phyloP scores from a whole-genome alignment of 2,888 invertebrate genomes.

The Thelaira solivaga region DNA sequence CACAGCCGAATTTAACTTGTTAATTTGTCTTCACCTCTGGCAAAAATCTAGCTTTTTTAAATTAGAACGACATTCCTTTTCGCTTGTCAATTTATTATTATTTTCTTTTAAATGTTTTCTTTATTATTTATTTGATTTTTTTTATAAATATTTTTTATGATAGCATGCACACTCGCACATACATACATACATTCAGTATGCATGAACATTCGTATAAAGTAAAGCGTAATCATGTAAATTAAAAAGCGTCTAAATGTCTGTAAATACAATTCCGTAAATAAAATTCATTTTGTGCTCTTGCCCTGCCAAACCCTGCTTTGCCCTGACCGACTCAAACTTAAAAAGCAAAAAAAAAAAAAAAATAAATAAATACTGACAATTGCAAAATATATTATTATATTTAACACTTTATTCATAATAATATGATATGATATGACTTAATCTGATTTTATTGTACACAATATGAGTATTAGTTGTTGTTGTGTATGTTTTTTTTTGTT shows the following conservation, averaged over 20 bases:
- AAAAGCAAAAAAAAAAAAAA: too few species aligned
- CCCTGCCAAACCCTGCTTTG: too few species aligned
- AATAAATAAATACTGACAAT: slow-evolving; percentile 8
- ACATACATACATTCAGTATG: neutral
- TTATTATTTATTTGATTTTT: slow-evolving; percentile 9
- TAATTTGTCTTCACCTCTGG: neutral
- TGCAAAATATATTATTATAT: slow-evolving; percentile 11
- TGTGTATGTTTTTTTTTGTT: neutral
- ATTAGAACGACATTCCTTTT: slow-evolving; percentile 34
- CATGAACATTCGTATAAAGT: slow-evolving; percentile 11
- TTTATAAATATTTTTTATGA: neutral
- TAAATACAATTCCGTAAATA: slow-evolving; percentile 51
- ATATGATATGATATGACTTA: slow-evolving; percentile 34
- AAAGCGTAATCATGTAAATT: slow-evolving; percentile 38
- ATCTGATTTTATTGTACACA: slow-evolving; percentile 26
- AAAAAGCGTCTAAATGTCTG: slow-evolving; percentile 60
- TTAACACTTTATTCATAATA: slow-evolving; percentile 25
- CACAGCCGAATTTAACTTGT: too few species aligned
- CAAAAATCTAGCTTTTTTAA: neutral
- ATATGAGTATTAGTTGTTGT: too few species aligned
- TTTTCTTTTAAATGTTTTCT: too few species aligned
- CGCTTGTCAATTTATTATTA: slow-evolving; percentile 29
- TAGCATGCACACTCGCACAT: neutral
- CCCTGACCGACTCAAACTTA: slow-evolving; percentile 16
- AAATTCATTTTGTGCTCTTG: slow-evolving; percentile 4